These are phyloP conservation scores for Heterotilapia buettikoferi DNA, from an alignment of 2,113 vertebrate genomes.

Conservation along the genomic window DNA sequence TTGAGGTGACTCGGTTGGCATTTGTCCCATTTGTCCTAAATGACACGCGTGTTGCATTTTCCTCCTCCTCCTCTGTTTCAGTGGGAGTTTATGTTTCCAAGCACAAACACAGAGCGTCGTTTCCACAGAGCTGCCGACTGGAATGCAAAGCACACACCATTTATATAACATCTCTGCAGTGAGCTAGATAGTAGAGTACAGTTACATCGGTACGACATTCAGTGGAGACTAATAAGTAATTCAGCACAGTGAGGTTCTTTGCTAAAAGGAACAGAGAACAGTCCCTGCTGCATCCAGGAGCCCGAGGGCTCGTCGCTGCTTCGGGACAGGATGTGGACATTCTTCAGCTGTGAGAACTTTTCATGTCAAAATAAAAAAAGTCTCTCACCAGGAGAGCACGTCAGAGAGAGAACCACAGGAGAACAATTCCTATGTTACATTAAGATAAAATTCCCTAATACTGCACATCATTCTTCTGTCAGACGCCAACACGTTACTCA, in stretches of 20 bases:
- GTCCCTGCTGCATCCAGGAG: background rate
- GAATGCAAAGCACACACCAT: slow-evolving; percentile 53
- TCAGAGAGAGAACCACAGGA: slow-evolving; percentile 3
- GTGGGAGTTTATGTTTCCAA: slow-evolving; percentile 14
- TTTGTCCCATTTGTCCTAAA: background rate
- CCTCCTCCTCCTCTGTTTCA: background rate
- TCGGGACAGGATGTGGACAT: slow-evolving; percentile 45
- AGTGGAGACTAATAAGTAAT: slow-evolving; percentile 37
- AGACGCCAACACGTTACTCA: slow-evolving; percentile 30
- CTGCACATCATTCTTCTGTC: slow-evolving; percentile 55
- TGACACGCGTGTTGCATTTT: background rate
- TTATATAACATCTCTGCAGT: slow-evolving; percentile 49
- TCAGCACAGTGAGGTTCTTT: slow-evolving; percentile 42
- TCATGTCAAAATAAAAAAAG: slow-evolving; percentile 9
- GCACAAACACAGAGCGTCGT: slow-evolving; percentile 12
- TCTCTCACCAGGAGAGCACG: slow-evolving; percentile 48
- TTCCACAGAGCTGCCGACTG: slow-evolving; percentile 47
- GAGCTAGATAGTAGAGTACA: slow-evolving; percentile 56
- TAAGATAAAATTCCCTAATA: slow-evolving; percentile 44
- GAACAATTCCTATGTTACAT: background rate
- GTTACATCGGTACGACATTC: slow-evolving; percentile 58
- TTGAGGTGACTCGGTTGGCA: slow-evolving; percentile 22
- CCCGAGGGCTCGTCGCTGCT: background rate
- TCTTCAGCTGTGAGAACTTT: slow-evolving; percentile 55
- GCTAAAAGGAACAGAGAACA: slow-evolving; percentile 18